These are phyloP conservation scores for Periophthalmus magnuspinnatus DNA, from an alignment of 2,797 vertebrate species.

Conservation along the genomic window DNA sequence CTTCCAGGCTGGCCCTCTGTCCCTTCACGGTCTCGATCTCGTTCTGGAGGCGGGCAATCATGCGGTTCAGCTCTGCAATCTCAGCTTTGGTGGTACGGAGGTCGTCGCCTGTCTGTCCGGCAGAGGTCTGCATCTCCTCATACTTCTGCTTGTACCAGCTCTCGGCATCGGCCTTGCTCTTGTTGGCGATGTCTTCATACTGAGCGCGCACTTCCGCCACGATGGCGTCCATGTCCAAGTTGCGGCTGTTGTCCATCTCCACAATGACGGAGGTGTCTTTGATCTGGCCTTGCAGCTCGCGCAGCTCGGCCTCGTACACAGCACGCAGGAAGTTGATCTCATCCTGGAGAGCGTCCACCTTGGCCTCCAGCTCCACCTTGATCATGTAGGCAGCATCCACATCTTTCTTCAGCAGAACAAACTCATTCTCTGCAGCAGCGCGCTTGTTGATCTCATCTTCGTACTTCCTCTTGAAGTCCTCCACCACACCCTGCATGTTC, in stretches of 20 bases:
- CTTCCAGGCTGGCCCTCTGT: slow-evolving; percentile 41
- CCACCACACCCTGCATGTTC: slow-evolving; percentile 3
- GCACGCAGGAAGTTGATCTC: slow-evolving; percentile 10
- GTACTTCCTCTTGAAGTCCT: slow-evolving; percentile 73
- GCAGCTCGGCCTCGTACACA: slow-evolving; percentile 5
- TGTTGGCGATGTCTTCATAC: slow-evolving; percentile 12
- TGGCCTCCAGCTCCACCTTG: slow-evolving; percentile 84
- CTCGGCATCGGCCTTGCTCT: slow-evolving; percentile 8
- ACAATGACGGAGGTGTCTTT: slow-evolving; percentile 6
- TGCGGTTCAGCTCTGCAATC: slow-evolving; percentile 62
- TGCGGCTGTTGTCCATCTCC: slow-evolving; percentile 12
- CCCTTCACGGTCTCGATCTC: slow-evolving; percentile 68
- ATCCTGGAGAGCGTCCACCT: slow-evolving; percentile 54
- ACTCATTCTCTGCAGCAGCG: slow-evolving; percentile 83
- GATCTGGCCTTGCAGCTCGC: slow-evolving; percentile 7
- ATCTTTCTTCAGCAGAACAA: slow-evolving; percentile 90
- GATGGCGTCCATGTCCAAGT: slow-evolving; percentile 11
- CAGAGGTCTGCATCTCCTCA: slow-evolving; percentile 76
- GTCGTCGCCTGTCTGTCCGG: slow-evolving; percentile 2
- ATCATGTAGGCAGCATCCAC: slow-evolving; percentile 86
- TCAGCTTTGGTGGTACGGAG: slow-evolving; percentile 60
- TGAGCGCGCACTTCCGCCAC: slow-evolving; percentile 9
- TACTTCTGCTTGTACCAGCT: slow-evolving; percentile 24
- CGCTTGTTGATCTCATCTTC: slow-evolving; percentile 88
- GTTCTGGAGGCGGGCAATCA: slow-evolving; percentile 66